Percentiles rank a stretch among this genome's conserved stretches.
These are phyloP conservation scores for Rhynchomys soricoides DNA, from an alignment of 2,113 vertebrate species.

Conservation along the genomic window DNA sequence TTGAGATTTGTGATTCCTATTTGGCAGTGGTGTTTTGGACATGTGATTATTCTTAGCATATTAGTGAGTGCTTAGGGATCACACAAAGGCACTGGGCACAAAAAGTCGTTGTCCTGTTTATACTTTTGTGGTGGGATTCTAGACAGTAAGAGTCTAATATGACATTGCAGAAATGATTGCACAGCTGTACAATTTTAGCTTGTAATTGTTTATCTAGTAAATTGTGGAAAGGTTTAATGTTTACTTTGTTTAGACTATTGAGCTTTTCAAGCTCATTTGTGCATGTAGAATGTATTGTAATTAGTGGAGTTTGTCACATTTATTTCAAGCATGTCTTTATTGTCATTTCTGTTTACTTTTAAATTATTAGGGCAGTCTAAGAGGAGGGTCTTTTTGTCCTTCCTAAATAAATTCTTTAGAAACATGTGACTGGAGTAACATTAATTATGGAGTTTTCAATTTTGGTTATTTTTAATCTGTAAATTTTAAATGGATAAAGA, in stretches of 20 bases:
- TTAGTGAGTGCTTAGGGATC: constrained; percentile 1
- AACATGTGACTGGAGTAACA: not conserved
- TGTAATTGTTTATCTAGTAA: not conserved
- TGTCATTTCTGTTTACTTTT: constrained; percentile 4
- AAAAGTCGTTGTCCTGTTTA: not conserved
- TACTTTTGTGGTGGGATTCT: not conserved
- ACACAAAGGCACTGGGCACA: not conserved
- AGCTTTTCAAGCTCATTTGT: not conserved
- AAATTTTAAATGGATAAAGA: constrained; percentile 27
- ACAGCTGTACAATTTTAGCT: not conserved
- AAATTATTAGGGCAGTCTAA: constrained; percentile 10
- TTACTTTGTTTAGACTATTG: constrained; percentile 48
- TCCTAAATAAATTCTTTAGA: constrained; percentile 54
- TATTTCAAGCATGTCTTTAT: not conserved
- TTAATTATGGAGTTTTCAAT: constrained; percentile 59
- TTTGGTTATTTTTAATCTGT: constrained; percentile 30
- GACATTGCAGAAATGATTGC: not conserved
- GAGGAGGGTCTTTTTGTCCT: not conserved
- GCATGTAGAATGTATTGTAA: constrained; percentile 54
- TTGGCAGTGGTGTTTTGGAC: not conserved
- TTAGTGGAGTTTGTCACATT: constrained; percentile 45
- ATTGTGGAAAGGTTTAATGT: not conserved
- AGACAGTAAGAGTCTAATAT: not conserved
- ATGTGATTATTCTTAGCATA: constrained; percentile 52
- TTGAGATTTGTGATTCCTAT: not conserved